Base-by-base conservation (phyloP, 2,888 invertebrate genomes). In the Nesidiocoris tenuis region DNA sequence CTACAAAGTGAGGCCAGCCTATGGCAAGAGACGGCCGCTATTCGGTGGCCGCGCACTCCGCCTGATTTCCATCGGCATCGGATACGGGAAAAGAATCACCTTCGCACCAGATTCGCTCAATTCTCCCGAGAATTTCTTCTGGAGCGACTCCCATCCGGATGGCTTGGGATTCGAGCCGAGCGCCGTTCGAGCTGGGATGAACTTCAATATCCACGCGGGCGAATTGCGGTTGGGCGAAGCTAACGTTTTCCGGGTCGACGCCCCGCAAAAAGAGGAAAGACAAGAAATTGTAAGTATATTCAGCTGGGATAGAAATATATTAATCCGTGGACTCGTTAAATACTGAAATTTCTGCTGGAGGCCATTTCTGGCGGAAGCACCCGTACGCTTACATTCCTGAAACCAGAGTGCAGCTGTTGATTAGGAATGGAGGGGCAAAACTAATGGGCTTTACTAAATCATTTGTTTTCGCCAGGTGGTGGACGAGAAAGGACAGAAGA, bases 91-190 rank as follows among this genome's bases (percentile, higher is more conserved):
- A 82, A 86, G 91, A 66, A 85, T 92, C 76, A 90, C 90, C 0
- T 92, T 92, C 84, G 86, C 88, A 80, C 89, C 91, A 0, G 88
- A 90, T 79, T 88, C 1, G 86, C 80, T 83, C 17, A 84, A 84
- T 77, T 78, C 80, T 7, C 84, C 84, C 77, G 81, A 82, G 61
- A 90, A 90, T 83, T 90, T 88, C 82, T 89, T 92, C 84, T 92
- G 91, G 91, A 91, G 91, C 22, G 92, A 92, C 83, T 91, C 89
- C 57, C 89, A 90, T 80, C 88, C 90, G 2, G 90, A 90, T 81
- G 91, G 92, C 55, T 84, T 89, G 77, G 91, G 90, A 67, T 85
- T 90, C 82, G 90, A 90, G 82, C 86, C 89, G 1, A 86, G 89
- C 63, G 90, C 90, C 5, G 87, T 90, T 54, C 86, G 87, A 78